Conservation (phyloP, 2,113 vertebrate species). For the Odocoileus hemionus region DNA sequence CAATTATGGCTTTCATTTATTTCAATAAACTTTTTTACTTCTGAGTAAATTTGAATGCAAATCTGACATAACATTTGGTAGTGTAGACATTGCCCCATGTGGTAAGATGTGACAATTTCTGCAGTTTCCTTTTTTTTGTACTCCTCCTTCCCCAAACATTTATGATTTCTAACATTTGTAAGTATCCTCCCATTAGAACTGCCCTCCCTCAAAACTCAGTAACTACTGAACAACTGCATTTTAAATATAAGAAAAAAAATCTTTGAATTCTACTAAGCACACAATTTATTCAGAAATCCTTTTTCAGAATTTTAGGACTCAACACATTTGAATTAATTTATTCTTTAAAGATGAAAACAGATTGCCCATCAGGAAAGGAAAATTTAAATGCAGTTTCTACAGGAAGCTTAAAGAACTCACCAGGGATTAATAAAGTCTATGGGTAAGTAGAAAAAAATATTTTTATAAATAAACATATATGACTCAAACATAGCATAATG, state of each 20-base stretch:
- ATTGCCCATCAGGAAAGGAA: not conserved
- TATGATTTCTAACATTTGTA: not conserved
- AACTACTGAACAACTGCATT: not conserved
- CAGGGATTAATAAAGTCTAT: not conserved
- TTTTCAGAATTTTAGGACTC: not conserved
- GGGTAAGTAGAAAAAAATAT: not conserved
- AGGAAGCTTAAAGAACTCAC: not conserved
- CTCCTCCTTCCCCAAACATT: not conserved
- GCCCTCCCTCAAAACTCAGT: not conserved
- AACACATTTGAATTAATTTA: not conserved
- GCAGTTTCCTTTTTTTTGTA: not conserved
- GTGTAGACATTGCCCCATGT: not conserved
- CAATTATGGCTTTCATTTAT: not conserved
- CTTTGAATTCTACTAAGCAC: not conserved
- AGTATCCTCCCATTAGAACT: not conserved
- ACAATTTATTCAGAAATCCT: not conserved
- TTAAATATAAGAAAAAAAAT: not conserved
- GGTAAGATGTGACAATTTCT: not conserved
- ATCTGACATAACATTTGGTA: not conserved
- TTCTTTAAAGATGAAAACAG: not conserved
- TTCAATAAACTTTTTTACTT: not conserved
- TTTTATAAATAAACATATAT: not conserved
- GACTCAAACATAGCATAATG: not conserved
- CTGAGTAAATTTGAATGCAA: not conserved
- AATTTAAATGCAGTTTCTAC: conserved; percentile 3